Conservation (phyloP, 2,888 invertebrate genomes). For the Drymonia ruficornis region DNA sequence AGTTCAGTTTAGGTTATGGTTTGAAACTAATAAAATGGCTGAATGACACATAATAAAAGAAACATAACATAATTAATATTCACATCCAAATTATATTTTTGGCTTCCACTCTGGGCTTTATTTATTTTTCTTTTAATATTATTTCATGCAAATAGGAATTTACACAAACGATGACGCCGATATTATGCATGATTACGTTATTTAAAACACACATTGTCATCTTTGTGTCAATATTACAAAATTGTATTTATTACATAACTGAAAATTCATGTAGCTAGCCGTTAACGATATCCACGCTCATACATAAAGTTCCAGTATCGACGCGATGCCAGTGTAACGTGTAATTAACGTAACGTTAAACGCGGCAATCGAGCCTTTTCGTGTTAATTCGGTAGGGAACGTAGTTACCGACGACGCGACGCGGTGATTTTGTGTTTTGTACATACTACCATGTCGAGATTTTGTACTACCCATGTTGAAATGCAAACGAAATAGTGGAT, state of each 20-base stretch:
- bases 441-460: too few relatives aligned
- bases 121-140: too few relatives aligned
- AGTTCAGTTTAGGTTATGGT: too few relatives aligned
- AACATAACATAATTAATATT: too few relatives aligned
- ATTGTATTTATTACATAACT: not conserved
- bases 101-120: too few relatives aligned
- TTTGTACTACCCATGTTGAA: too few relatives aligned
- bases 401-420: conserved; percentile 5
- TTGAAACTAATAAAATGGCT: too few relatives aligned
- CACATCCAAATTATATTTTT: too few relatives aligned
- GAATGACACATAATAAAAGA: too few relatives aligned
- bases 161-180: too few relatives aligned
- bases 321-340: conserved; percentile 20
- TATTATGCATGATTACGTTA: too few relatives aligned
- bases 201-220: not conserved
- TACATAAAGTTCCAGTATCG: not conserved
- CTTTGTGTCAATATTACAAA: not conserved
- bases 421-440: not conserved
- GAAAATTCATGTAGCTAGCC: not conserved
- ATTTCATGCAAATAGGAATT: too few relatives aligned
- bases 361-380: conserved; percentile 24
- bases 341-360: conserved; percentile 43
- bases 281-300: not conserved
- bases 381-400: conserved; percentile 33
- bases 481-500: not conserved